phyloP scores from a whole-genome alignment of 2,113 vertebrate species.

The Leptobrachium ailaonicum region DNA sequence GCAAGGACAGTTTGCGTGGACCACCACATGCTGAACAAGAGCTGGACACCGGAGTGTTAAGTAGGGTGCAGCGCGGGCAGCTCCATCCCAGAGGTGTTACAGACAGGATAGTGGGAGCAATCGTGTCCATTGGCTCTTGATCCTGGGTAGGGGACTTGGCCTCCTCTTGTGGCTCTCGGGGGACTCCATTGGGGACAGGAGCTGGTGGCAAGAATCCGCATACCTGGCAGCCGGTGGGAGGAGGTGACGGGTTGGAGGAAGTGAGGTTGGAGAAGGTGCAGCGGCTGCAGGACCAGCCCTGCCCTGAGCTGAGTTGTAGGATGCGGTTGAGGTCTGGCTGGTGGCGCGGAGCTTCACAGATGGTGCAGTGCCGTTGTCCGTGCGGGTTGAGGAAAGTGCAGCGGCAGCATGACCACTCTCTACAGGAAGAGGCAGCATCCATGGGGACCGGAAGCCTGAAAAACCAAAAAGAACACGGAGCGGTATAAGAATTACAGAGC shows the following conservation, averaged over 20 bases:
- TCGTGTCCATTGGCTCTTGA: constrained; percentile 59
- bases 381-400: constrained; percentile 92
- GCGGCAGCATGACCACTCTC: constrained; percentile 93
- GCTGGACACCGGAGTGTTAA: constrained; percentile 86
- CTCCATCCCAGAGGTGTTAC: constrained; percentile 75
- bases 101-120: background rate
- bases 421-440: constrained; percentile 51
- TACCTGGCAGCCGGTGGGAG: constrained; percentile 70
- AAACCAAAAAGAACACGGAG: too few species aligned
- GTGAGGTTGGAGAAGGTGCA: constrained; percentile 93
- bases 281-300: constrained; percentile 90
- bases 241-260: constrained; percentile 72
- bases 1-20: constrained; percentile 90
- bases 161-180: constrained; percentile 67
- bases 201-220: constrained; percentile 73
- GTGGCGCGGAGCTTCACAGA: constrained; percentile 94
- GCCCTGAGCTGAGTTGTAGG: constrained; percentile 90
- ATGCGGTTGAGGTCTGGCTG: constrained; percentile 95
- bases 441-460: constrained; percentile 41
- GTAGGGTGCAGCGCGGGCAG: constrained; percentile 90
- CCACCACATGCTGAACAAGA: constrained; percentile 94
- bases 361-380: constrained; percentile 89
- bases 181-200: constrained; percentile 68
- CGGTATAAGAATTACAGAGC: background rate
- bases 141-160: constrained; percentile 61